Percentiles rank a stretch among this genome's conserved stretches.
Conservation (phyloP, 2,113 vertebrate genomes). For the Lamprotornis superbus region DNA sequence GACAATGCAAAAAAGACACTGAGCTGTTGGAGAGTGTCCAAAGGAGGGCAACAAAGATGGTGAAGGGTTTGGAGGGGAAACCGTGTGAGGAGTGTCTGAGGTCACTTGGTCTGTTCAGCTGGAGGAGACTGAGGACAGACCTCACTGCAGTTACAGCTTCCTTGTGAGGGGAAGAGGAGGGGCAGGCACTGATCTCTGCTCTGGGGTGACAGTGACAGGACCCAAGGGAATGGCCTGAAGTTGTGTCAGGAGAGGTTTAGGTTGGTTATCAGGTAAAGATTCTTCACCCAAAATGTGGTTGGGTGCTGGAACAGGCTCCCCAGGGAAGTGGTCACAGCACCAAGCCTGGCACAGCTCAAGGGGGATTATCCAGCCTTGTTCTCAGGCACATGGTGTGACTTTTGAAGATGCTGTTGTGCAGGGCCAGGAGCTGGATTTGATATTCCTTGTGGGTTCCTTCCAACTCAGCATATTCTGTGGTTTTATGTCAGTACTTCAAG, state of each 20-base stretch:
- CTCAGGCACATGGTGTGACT: background rate
- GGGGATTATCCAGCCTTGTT: background rate
- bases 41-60: rapidly evolving
- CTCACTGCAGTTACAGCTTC: background rate
- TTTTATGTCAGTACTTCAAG: background rate
- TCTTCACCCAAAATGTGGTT: background rate
- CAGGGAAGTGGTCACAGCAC: background rate
- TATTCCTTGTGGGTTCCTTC: background rate
- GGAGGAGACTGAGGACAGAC: background rate
- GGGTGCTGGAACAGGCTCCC: background rate
- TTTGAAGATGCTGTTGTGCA: background rate
- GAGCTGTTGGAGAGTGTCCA: background rate
- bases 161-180: background rate
- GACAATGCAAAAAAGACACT: rapidly evolving
- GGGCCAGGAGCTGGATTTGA: background rate
- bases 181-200: background rate
- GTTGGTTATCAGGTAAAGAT: rapidly evolving
- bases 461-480: background rate
- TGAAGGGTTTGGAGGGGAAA: background rate
- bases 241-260: background rate
- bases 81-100: background rate
- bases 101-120: background rate
- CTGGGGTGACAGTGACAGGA: background rate
- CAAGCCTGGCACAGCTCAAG: background rate
- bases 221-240: rapidly evolving